phyloP scores from a whole-genome alignment of 2,888 invertebrate species.

The Amaurobius ferox region DNA sequence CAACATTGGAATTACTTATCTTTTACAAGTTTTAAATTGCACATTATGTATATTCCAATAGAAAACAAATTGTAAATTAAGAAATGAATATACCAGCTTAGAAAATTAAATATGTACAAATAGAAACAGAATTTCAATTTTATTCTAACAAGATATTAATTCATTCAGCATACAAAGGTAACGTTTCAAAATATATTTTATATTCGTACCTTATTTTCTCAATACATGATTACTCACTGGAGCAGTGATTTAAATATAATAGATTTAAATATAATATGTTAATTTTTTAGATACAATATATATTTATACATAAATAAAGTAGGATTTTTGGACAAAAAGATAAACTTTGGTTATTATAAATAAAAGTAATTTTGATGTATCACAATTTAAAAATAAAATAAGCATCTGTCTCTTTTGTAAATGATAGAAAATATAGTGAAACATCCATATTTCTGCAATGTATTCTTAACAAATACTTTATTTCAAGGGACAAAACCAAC shows the following conservation, averaged over 20 bases:
- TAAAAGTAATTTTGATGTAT: neutral
- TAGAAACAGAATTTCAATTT: neutral
- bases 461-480: too few species aligned
- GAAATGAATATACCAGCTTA: too few species aligned
- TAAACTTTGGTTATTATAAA: neutral
- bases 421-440: neutral
- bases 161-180: neutral
- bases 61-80: too few species aligned
- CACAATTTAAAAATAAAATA: neutral
- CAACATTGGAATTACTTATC: too few species aligned
- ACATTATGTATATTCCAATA: too few species aligned
- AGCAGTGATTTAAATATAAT: neutral
- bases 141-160: conserved; percentile 9
- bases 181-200: neutral
- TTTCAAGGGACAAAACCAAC: too few species aligned
- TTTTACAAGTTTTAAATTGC: too few species aligned
- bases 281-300: neutral
- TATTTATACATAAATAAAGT: neutral
- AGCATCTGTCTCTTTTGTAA: neutral
- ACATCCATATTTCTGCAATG: too few species aligned
- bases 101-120: neutral
- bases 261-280: neutral
- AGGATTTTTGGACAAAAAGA: too few species aligned
- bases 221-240: neutral
- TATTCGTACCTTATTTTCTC: neutral